phyloP scores from a whole-genome alignment of 2,113 vertebrate species.

The Anhinga rufa region DNA sequence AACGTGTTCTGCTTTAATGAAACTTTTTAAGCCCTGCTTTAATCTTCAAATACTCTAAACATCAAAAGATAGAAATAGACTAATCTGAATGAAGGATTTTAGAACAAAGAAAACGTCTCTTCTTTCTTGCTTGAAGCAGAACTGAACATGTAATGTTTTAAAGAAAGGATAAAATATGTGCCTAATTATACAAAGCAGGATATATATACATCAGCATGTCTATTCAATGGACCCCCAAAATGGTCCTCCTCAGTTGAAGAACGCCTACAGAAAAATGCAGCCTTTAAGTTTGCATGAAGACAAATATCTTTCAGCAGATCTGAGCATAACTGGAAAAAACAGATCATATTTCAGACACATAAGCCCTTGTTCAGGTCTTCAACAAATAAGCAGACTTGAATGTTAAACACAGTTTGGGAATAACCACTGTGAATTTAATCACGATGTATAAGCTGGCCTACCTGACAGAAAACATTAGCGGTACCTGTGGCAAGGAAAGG shows the following conservation, averaged over 20 bases:
- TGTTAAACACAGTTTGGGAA: not conserved
- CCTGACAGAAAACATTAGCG: not conserved
- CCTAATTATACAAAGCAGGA: not conserved
- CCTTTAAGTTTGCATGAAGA: not conserved
- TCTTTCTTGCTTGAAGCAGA: not conserved
- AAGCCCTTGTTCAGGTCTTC: not conserved
- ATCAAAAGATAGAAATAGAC: not conserved
- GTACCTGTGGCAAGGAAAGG: not conserved
- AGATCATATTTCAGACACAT: rapidly evolving
- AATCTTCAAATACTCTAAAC: not conserved
- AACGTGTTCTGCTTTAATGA: not conserved
- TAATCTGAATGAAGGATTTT: not conserved
- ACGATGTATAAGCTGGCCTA: not conserved
- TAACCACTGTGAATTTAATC: not conserved
- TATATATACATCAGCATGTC: not conserved
- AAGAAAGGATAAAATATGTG: not conserved
- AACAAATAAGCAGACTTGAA: not conserved
- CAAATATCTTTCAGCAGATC: not conserved
- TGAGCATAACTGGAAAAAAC: rapidly evolving
- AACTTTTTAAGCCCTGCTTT: not conserved
- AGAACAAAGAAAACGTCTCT: not conserved
- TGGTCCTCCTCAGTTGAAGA: not conserved
- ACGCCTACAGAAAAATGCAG: not conserved
- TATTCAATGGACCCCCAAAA: not conserved
- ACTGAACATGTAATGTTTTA: not conserved